Conservation (phyloP, 2,888 invertebrate genomes). For the Craniophora ligustri region DNA sequence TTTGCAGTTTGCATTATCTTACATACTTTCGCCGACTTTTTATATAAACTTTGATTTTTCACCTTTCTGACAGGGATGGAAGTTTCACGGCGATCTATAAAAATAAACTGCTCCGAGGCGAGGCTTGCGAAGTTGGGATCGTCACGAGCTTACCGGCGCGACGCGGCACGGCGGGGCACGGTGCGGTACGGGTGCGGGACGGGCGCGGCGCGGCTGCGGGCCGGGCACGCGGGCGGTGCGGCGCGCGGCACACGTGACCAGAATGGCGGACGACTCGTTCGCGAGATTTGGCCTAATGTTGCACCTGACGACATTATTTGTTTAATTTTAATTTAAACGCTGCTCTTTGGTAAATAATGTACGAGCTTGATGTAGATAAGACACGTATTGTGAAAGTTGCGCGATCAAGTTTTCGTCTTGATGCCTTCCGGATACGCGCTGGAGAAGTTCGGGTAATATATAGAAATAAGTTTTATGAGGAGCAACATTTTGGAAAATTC, state of each 20-base stretch:
- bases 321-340: slow-evolving; percentile 39
- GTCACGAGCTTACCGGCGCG: slow-evolving; percentile 34
- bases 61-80: slow-evolving; percentile 55
- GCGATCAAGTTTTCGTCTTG: slow-evolving; percentile 20
- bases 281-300: slow-evolving; percentile 32
- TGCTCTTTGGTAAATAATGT: slow-evolving; percentile 23
- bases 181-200: slow-evolving; percentile 21
- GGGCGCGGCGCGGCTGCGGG: slow-evolving; percentile 32
- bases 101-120: slow-evolving; percentile 55
- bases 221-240: slow-evolving; percentile 13
- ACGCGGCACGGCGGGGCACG: slow-evolving; percentile 15
- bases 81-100: slow-evolving; percentile 59
- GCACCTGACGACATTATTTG: slow-evolving; percentile 52
- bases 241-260: slow-evolving; percentile 40
- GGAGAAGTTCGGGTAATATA: slow-evolving; percentile 6
- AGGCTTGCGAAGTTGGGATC: slow-evolving; percentile 45
- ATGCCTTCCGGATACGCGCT: slow-evolving; percentile 4
- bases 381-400: slow-evolving; percentile 25
- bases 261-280: slow-evolving; percentile 28
- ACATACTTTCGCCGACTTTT: slow-evolving; percentile 48
- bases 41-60: slow-evolving; percentile 62
- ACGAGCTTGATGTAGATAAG: slow-evolving; percentile 32
- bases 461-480: slow-evolving; percentile 15
- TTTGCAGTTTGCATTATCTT: slow-evolving; percentile 59
- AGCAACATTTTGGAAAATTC: neutral